phyloP scores from a whole-genome alignment of 2,113 vertebrate genomes.

The Prochilodus magdalenae region DNA sequence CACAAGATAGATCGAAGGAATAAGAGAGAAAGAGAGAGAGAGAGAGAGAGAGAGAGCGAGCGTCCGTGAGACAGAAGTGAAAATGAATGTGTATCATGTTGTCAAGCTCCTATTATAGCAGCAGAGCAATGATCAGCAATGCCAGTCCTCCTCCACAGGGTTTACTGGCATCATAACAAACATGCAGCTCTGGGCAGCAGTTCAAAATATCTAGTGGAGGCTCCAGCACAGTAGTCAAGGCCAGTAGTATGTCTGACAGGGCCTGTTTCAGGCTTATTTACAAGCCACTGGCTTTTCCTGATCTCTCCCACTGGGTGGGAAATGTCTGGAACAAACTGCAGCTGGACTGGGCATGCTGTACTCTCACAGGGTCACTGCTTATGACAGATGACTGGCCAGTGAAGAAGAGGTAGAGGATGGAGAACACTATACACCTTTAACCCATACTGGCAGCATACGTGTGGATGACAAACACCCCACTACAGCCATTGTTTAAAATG shows the following conservation, averaged over 20 bases:
- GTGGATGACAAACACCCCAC: not conserved
- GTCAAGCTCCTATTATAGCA: constrained; percentile 6
- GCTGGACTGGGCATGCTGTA: not conserved
- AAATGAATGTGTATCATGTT: constrained; percentile 1
- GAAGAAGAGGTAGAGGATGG: not conserved
- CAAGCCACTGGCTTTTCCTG: constrained; percentile 23
- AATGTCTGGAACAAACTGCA: constrained; percentile 35
- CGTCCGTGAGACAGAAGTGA: not conserved
- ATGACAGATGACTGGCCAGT: not conserved
- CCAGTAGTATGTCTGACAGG: constrained; percentile 21
- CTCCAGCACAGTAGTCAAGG: constrained; percentile 18
- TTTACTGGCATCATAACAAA: not conserved
- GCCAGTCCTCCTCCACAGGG: constrained; percentile 9
- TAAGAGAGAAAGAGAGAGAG: not conserved
- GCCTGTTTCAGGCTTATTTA: constrained; percentile 44
- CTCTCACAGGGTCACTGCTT: constrained; percentile 18
- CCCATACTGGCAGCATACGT: not conserved
- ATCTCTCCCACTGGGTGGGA: constrained; percentile 13
- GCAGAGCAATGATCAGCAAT: not conserved
- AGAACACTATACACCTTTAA: not conserved
- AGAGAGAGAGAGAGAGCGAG: not conserved
- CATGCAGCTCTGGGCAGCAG: constrained; percentile 10
- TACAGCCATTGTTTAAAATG: not conserved
- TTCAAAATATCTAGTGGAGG: constrained; percentile 38
- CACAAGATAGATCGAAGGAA: too few relatives aligned